Evolutionary conservation across 2,113 vertebrate genomes (phyloP).

Genomic region (Antigone vipio): DNA sequence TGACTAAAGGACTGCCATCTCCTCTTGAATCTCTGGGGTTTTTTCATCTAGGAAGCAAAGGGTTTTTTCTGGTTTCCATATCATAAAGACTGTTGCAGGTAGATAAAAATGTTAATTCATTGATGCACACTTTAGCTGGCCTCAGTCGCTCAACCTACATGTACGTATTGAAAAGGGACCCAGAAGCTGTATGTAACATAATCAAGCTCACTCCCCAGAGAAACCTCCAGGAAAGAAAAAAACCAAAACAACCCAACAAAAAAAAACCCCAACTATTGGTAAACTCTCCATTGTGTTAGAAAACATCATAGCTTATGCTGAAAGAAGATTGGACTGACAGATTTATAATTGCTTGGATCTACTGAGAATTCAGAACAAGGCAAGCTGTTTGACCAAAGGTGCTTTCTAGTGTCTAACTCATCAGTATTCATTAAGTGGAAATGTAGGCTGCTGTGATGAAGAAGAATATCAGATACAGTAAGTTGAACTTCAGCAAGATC

Average conservation of each 20-base stretch:
- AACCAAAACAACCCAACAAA: too few species aligned
- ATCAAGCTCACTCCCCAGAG: not conserved
- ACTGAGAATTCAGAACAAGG: slow-evolving; percentile 1
- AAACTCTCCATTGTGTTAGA: not conserved
- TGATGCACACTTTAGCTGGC: not conserved
- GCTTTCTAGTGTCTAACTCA: not conserved
- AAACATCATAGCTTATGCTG: not conserved
- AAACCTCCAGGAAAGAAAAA: not conserved
- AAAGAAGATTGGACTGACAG: not conserved
- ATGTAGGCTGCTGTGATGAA: not conserved
- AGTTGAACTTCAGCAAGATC: slow-evolving; percentile 6
- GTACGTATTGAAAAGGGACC: not conserved
- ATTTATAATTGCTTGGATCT: slow-evolving; percentile 11
- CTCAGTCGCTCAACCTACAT: not conserved
- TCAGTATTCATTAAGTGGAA: slow-evolving; percentile 23
- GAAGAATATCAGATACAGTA: not conserved
- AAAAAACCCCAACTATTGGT: too few species aligned
- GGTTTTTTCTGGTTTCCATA: not conserved
- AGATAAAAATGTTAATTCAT: not conserved
- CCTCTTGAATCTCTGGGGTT: not conserved
- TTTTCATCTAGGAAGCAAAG: not conserved
- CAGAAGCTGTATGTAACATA: not conserved
- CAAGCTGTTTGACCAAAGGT: not conserved
- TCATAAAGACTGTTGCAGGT: not conserved
- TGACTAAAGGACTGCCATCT: not conserved